A percentile compares a stretch with the other conserved stretches of the same genome.
Conservation (phyloP, 2,888 invertebrate species). For the Tupiocoris notatus region DNA sequence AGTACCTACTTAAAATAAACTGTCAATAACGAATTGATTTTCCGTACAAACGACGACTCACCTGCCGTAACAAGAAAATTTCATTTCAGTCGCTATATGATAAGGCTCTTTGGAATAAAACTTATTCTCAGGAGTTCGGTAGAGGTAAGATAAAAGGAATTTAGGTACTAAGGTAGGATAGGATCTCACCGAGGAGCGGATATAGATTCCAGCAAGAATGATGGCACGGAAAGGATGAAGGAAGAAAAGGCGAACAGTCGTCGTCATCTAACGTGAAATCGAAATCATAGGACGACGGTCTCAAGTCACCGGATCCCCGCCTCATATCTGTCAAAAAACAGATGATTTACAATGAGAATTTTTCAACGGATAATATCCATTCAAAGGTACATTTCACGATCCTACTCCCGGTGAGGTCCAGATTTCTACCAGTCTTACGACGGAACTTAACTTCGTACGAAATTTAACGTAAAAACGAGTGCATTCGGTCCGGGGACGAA, state of each 20-base stretch:
- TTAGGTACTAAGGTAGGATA: neutral
- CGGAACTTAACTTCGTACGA: no score
- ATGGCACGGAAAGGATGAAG: conserved; percentile 33
- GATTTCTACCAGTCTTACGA: neutral
- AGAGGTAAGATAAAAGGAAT: neutral
- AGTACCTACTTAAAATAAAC: neutral
- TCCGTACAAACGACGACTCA: neutral
- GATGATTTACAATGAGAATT: conserved; percentile 25
- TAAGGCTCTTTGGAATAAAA: neutral
- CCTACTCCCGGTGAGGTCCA: neutral
- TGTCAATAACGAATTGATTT: neutral
- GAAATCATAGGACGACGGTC: conserved; percentile 36
- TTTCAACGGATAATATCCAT: neutral
- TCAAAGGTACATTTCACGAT: neutral
- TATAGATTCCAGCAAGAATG: conserved; percentile 38
- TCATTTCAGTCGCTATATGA: no score
- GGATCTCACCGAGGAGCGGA: conserved; percentile 36
- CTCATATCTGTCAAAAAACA: conserved; percentile 37
- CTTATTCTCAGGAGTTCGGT: neutral
- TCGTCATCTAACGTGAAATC: conserved; percentile 37
- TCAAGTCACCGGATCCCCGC: conserved; percentile 34
- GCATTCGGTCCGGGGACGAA: no score
- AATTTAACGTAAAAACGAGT: no score
- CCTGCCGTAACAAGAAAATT: no score
- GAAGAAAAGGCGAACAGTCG: conserved; percentile 38